Evolutionary conservation across 2,113 vertebrate species (phyloP), one percentile per base, ranked within the genome.

Genomic region (Hippocampus barbouri): DNA sequence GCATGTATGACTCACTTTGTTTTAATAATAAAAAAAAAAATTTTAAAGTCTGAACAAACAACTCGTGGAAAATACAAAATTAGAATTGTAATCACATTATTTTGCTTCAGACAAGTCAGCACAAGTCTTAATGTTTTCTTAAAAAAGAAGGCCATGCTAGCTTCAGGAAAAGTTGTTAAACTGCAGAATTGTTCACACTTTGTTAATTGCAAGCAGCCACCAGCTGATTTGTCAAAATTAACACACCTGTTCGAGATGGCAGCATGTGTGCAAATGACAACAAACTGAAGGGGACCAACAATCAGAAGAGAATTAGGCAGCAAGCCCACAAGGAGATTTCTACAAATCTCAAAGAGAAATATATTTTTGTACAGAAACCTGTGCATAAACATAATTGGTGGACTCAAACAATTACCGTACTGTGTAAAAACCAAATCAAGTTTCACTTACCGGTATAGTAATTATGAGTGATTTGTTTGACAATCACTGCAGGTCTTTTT

Each of bases 11-110:
- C 56, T 27, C 78, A 81, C 20, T 72, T 41, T 34, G 21, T 43
- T 72, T 69, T 77, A 74, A 71, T 75, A 61, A 41, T 70, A 61
- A n/a, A n/a, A 54, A 23, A 12, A 27, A 20, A 57, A 23, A 4
- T 25, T 25, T 25, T 25, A 25, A 25, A 25, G 41, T 59, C 23
- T 25, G 23, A 59, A 59, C 56, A 59, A 59, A 27, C 56, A 27
- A 3, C 23, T 23, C 5, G 56, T 27, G 11, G 21, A n/a, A n/a
- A 59, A 59, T 27, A 27, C 10, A 27, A 59, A 59, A 54, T n/a
- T 54, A 54, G 53, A 15, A 54, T 5, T 54, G 53, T 23, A 21
- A 54, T 15, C 21, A n/a, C 3, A 11, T 54, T n/a, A 15, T 54
- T n/a, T 21, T 8, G 21, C 53, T 54, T 54, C 53, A 54, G 8